These are phyloP conservation scores for Meriones psammophilus DNA, from an alignment of 2,797 vertebrate genomes.

Conservation along the genomic window DNA sequence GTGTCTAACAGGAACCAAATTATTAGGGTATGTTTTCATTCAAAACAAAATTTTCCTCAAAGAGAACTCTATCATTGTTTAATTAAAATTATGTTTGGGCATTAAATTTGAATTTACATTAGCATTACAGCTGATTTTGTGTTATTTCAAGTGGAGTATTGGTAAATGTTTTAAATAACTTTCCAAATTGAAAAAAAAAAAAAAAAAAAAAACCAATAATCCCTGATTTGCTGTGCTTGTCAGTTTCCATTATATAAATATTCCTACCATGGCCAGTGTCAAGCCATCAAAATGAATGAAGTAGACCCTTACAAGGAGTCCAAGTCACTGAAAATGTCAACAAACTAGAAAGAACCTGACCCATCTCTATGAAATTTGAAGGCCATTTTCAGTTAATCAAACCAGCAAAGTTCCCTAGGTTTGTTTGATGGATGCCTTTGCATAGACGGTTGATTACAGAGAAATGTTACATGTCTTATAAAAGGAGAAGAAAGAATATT, in stretches of 20 bases:
- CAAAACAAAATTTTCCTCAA: conserved; percentile 37
- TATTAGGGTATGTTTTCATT: conserved; percentile 39
- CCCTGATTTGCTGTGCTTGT: background rate
- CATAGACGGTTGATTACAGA: background rate
- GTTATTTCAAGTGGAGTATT: conserved; percentile 10
- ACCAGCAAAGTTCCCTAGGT: background rate
- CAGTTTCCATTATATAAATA: conserved; percentile 15
- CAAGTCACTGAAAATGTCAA: background rate
- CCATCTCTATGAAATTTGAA: background rate
- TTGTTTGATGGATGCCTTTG: background rate
- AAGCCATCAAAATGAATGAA: conserved; percentile 5
- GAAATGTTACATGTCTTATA: background rate
- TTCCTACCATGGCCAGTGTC: background rate
- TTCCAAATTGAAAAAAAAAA: background rate
- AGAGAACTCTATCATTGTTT: conserved; percentile 59
- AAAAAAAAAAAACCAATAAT: background rate
- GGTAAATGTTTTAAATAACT: conserved; percentile 36
- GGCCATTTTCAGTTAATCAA: background rate
- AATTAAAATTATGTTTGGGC: conserved; percentile 57
- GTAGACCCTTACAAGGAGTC: background rate
- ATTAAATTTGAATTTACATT: conserved; percentile 50
- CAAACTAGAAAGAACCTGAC: background rate
- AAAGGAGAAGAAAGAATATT: background rate
- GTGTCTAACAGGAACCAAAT: conserved; percentile 32
- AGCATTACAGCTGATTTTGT: background rate